These are phyloP conservation scores for rabbit (Oryctolagus cuniculus) DNA, from an alignment of 2,113 vertebrate genomes.

Conservation along the genomic window mOryCun1.1 NC_091432.1:190570501-190571000, in stretches of 20 bases:
- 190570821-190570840: neutral
- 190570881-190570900: neutral
- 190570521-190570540: slow-evolving; percentile 79
- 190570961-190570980: neutral
- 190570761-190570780: neutral
- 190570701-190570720: slow-evolving; percentile 82
- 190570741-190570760: neutral
- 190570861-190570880: neutral
- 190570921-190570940: neutral
- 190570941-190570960: neutral
- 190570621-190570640: slow-evolving; percentile 75
- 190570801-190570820: neutral
- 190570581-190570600: slow-evolving; percentile 64
- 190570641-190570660: slow-evolving; percentile 80
- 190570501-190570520: neutral
- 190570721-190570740: slow-evolving; percentile 61
- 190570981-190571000: neutral
- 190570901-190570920: neutral
- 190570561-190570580: neutral
- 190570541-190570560: slow-evolving; percentile 46
- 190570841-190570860: neutral
- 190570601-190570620: slow-evolving; percentile 83
- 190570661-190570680: slow-evolving; percentile 67
- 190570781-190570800: neutral
- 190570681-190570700: slow-evolving; percentile 58